Conservation (phyloP, 2,113 vertebrate species). For the Microcebus griseorufus region DNA sequence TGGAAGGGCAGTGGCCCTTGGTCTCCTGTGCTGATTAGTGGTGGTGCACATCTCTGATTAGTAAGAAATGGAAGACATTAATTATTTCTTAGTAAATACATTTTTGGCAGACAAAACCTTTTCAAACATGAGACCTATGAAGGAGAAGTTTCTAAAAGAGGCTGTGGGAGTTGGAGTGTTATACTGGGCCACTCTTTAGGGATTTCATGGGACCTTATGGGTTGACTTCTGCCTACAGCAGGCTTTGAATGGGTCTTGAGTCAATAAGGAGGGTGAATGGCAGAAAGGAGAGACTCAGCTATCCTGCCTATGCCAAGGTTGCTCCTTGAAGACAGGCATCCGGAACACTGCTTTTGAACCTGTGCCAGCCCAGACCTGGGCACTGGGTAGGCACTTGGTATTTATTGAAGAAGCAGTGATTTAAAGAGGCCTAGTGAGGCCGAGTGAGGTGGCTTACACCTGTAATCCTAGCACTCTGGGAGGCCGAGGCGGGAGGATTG, state of each 20-base stretch:
- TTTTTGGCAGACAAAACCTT: neutral
- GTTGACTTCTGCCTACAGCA: neutral
- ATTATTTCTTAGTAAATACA: conserved; percentile 36
- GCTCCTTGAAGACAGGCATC: neutral
- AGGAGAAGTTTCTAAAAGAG: neutral
- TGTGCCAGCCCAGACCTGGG: neutral
- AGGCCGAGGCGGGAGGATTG: no score
- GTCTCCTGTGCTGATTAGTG: neutral
- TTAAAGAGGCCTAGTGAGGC: neutral
- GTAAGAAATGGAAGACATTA: neutral
- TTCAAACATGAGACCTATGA: neutral
- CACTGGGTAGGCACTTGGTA: neutral
- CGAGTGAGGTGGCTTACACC: no score
- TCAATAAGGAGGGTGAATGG: neutral
- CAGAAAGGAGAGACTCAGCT: neutral
- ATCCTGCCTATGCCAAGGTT: neutral
- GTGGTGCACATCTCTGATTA: neutral
- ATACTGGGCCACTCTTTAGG: neutral
- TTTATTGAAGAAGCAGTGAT: neutral
- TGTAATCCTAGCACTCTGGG: no score
- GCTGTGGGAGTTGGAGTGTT: neutral
- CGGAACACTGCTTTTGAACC: neutral
- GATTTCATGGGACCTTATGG: neutral
- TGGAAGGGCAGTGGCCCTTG: neutral
- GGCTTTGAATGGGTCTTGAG: neutral